Evolutionary conservation across 2,888 invertebrate genomes (phyloP).

Genomic region (Resseliella maxima): DNA sequence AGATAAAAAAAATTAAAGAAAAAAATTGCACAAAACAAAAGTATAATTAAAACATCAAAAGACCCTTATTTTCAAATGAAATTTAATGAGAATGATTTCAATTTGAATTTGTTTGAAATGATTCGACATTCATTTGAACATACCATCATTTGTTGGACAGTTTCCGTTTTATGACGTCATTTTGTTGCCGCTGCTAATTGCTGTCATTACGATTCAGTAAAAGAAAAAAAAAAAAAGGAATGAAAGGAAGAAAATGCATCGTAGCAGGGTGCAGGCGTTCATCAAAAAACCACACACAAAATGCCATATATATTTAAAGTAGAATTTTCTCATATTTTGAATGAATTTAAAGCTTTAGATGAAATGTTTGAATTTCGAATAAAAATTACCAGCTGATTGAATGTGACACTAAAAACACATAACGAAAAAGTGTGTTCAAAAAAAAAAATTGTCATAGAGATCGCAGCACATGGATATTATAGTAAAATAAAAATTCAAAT

Average conservation of each 20-base stretch:
- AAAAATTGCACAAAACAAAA: background rate
- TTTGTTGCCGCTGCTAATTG: background rate
- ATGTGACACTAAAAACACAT: no score
- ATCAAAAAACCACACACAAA: no score
- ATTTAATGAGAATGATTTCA: conserved; percentile 15
- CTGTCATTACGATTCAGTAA: background rate
- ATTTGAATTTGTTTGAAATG: background rate
- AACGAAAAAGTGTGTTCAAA: no score
- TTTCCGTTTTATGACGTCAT: background rate
- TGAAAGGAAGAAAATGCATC: background rate
- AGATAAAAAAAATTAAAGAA: background rate
- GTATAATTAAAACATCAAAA: conserved; percentile 35
- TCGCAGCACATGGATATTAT: no score
- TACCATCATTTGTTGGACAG: background rate
- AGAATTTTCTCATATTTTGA: no score
- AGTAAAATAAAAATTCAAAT: no score
- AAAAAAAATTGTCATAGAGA: no score
- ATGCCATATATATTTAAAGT: no score
- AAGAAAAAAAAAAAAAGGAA: background rate
- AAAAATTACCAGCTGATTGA: no score
- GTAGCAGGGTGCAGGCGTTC: no score
- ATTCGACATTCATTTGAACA: background rate
- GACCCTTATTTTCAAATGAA: conserved; percentile 44
- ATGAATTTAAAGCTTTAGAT: no score
- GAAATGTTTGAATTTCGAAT: no score